phyloP scores from a whole-genome alignment of 2,888 invertebrate genomes.

The Synanthedon tipuliformis region DNA sequence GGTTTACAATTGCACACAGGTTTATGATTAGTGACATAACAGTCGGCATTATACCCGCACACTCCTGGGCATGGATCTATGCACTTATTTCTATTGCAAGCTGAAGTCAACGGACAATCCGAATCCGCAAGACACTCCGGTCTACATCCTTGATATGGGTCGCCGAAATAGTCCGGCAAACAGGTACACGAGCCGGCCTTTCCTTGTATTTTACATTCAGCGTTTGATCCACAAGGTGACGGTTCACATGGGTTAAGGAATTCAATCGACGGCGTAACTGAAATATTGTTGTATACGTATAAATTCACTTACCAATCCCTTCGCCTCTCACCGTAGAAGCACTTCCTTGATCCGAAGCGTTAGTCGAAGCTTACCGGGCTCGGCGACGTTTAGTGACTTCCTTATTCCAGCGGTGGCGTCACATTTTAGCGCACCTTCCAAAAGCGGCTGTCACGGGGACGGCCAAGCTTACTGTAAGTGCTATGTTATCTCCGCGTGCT shows the following conservation, averaged over 20 bases:
- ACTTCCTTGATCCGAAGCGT: conserved; percentile 66
- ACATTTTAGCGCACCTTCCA: conserved; percentile 56
- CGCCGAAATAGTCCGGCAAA: conserved; percentile 77
- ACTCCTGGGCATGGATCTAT: conserved; percentile 77
- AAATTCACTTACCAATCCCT: conserved; percentile 49
- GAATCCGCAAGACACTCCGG: conserved; percentile 76
- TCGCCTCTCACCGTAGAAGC: conserved; percentile 58
- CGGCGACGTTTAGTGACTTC: conserved; percentile 62
- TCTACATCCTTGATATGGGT: conserved; percentile 80
- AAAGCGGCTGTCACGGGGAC: conserved; percentile 56
- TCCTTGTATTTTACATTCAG: conserved; percentile 79
- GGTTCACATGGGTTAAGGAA: conserved; percentile 72
- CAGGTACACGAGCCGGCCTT: conserved; percentile 81
- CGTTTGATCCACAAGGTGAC: conserved; percentile 77
- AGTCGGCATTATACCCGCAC: conserved; percentile 76
- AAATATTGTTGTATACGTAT: conserved; percentile 34
- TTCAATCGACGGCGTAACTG: conserved; percentile 56
- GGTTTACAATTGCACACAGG: conserved; percentile 72
- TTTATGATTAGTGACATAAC: conserved; percentile 74
- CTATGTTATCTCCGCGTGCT: conserved; percentile 70
- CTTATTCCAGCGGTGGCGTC: conserved; percentile 50
- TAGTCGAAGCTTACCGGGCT: conserved; percentile 66
- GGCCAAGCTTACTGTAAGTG: conserved; percentile 71
- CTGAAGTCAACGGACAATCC: conserved; percentile 73
- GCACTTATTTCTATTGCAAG: conserved; percentile 76